Evolutionary conservation across 2,797 vertebrate species (phyloP), one percentile per base, ranked within the genome.

Genomic region (Rhinogobio ventralis): DNA sequence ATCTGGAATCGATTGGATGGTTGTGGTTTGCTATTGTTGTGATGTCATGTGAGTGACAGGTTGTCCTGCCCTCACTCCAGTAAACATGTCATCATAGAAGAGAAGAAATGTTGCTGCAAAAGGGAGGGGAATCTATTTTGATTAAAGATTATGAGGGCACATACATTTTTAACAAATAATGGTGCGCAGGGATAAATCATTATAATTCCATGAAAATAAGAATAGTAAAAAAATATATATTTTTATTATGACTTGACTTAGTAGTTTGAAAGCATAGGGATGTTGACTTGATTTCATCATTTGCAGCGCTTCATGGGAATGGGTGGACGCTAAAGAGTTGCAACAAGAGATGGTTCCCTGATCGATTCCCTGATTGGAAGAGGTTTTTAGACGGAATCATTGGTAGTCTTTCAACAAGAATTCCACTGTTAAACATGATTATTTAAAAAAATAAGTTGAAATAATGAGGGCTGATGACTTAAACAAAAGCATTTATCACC

Each of bases 21-120:
- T 60, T 60, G n/a, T 60, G 57, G n/a, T 60, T 60, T 60, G 57
- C 57, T 60, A 60, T 60, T 60, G 55, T n/a, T 60, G 57, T 25
- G 4, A 60, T 13, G 10, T 60, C n/a, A 60, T 25, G 57, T 60
- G n/a, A 25, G 57, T 25, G 57, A 60, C 57, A 25, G 57, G 57
- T 14, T 25, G n/a, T 60, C n/a, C 23, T 25, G 23, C 55, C 23
- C 55, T 57, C 9, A 4, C 9, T n/a, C 23, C 55, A 57, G 55
- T 57, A n/a, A 57, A 57, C 55, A n/a, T 10, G 1, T n/a, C 23
- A 57, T 57, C 20, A n/a, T 3, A 57, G 9, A 57, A 57, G 55
- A 57, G 10, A 57, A n/a, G 23, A n/a, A 23, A 57, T 57, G 55
- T n/a, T 10, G 23, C 4, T n/a, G 55, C 57, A 25, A 25, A 11